These are phyloP conservation scores for Trichoplax adhaerens DNA, from an alignment of 37 sponge, comb jelly and placozoan species.

Conservation along the genomic window DNA sequence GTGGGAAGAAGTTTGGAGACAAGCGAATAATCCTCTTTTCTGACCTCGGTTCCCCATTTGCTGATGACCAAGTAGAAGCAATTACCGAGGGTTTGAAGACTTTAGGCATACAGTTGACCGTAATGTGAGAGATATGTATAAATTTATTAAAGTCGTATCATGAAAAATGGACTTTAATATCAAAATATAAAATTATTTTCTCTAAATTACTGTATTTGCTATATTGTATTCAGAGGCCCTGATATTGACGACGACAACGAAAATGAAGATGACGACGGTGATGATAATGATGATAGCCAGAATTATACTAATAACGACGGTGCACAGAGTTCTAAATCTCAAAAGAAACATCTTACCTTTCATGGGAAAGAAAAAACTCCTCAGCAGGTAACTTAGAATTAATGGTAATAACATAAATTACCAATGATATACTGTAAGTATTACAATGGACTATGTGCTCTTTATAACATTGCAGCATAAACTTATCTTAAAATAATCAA, in stretches of 20 bases:
- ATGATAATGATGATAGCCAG: conserved; percentile 9
- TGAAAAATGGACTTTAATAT: not conserved
- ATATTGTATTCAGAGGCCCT: conserved; percentile 24
- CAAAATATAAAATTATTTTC: not conserved
- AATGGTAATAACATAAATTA: too few relatives aligned
- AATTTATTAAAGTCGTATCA: not conserved
- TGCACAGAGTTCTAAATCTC: too few relatives aligned
- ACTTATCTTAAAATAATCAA: too few relatives aligned
- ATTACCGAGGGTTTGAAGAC: conserved; percentile 43
- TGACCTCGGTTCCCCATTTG: conserved; percentile 49
- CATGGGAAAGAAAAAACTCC: conserved; percentile 28
- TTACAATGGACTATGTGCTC: too few relatives aligned
- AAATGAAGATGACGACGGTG: conserved; percentile 9
- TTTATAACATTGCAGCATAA: too few relatives aligned
- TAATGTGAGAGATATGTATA: conserved; percentile 29
- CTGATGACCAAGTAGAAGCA: conserved; percentile 40
- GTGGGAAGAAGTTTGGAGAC: not conserved
- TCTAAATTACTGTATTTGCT: not conserved
- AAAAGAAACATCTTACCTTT: not conserved
- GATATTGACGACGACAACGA: conserved; percentile 17
- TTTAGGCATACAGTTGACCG: conserved; percentile 32
- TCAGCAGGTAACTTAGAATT: conserved; percentile 13
- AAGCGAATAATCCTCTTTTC: conserved; percentile 71
- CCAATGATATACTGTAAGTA: too few relatives aligned
- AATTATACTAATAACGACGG: not conserved